Conservation (phyloP, 2,888 invertebrate genomes). For the Nomada hirtipes region DNA sequence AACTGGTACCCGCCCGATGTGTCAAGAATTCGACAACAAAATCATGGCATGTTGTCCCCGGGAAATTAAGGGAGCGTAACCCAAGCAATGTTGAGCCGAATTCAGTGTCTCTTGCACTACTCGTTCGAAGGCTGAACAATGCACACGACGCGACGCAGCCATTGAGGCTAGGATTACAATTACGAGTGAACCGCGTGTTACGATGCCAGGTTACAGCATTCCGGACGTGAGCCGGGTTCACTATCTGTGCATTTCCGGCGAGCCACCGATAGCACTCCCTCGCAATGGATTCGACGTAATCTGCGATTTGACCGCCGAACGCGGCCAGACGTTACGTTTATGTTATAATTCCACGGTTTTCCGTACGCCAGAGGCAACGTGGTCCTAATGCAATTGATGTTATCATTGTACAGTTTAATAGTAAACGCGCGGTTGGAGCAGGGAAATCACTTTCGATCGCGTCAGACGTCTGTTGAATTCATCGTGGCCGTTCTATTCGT, state of each 20-base stretch:
- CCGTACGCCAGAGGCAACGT: conserved; percentile 1
- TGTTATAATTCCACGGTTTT: conserved; percentile 50
- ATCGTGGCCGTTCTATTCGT: not conserved
- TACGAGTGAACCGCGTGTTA: conserved; percentile 61
- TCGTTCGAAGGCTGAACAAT: conserved; percentile 53
- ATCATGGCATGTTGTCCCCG: not conserved
- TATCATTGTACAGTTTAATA: conserved; percentile 22
- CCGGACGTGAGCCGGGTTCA: conserved; percentile 59
- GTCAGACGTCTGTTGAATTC: not conserved
- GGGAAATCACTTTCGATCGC: conserved; percentile 13
- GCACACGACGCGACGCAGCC: conserved; percentile 23
- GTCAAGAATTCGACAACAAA: too few relatives aligned
- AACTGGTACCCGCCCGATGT: too few relatives aligned
- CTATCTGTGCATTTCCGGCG: conserved; percentile 63
- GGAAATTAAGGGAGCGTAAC: conserved; percentile 15
- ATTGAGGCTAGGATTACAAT: conserved; percentile 43
- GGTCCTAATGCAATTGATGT: conserved; percentile 27
- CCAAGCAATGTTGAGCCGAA: conserved; percentile 37
- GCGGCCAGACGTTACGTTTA: conserved; percentile 53
- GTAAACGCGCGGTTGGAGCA: not conserved
- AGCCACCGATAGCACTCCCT: conserved; percentile 60
- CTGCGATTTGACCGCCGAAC: conserved; percentile 27
- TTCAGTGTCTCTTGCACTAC: conserved; percentile 28
- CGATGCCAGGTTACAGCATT: conserved; percentile 61
- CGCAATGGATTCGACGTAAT: conserved; percentile 53